Evolutionary conservation across 2,888 invertebrate genomes (phyloP).

Genomic region (Pandemis corylana): DNA sequence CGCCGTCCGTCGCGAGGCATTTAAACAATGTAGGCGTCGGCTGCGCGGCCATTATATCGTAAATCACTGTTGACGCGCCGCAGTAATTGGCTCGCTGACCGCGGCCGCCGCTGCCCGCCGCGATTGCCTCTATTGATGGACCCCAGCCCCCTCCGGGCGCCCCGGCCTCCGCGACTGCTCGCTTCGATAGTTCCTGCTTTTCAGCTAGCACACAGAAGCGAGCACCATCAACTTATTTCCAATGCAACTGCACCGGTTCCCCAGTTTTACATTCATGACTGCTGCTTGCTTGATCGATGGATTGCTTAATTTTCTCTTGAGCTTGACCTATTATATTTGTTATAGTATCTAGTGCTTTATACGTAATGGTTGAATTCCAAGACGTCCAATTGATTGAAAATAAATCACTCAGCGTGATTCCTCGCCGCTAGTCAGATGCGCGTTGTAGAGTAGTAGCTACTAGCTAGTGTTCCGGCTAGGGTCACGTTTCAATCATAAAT

Average conservation of each 20-base stretch:
- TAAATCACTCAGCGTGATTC: constrained; percentile 35
- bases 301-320: constrained; percentile 24
- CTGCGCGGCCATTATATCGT: constrained; percentile 73
- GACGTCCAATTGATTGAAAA: constrained; percentile 37
- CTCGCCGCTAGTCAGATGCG: constrained; percentile 15
- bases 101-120: constrained; percentile 54
- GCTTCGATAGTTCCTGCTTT: constrained; percentile 35
- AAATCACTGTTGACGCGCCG: constrained; percentile 79
- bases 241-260: constrained; percentile 35
- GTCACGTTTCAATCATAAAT: constrained; percentile 56
- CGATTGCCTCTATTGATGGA: constrained; percentile 67
- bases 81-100: constrained; percentile 73
- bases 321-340: constrained; percentile 23
- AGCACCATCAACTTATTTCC: constrained; percentile 6
- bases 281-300: constrained; percentile 16
- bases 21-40: constrained; percentile 78
- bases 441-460: constrained; percentile 29
- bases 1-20: constrained; percentile 60
- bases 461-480: constrained; percentile 28
- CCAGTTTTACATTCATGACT: constrained; percentile 51
- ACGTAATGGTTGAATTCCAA: constrained; percentile 29
- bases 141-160: constrained; percentile 51
- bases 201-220: not conserved
- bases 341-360: constrained; percentile 16
- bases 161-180: constrained; percentile 23